Percentiles rank a stretch among this genome's conserved stretches.
phyloP scores from a whole-genome alignment of 2,888 invertebrate species.

The Notocelia uddmanniana region DNA sequence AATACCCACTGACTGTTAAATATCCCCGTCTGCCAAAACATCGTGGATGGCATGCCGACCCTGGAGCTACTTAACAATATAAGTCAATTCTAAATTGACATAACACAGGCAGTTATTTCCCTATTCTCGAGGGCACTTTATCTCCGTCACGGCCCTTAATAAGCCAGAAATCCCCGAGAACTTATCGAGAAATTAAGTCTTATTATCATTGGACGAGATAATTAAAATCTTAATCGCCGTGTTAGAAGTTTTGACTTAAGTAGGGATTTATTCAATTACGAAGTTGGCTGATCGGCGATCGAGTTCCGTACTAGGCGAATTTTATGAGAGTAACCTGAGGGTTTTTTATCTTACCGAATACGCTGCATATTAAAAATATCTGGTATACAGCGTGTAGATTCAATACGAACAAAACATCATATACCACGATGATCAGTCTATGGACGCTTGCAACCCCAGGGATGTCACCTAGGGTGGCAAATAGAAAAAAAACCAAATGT shows the following conservation, averaged over 20 bases:
- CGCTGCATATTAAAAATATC: no score
- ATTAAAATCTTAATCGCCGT: constrained; percentile 41
- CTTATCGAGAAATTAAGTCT: constrained; percentile 39
- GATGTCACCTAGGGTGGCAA: no score
- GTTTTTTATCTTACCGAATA: no score
- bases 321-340: not conserved
- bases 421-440: no score
- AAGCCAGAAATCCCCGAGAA: constrained; percentile 23
- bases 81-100: not conserved
- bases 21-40: no score
- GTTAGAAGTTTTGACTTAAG: constrained; percentile 36
- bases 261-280: constrained; percentile 37
- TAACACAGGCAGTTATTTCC: not conserved
- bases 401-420: no score
- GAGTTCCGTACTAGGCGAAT: not conserved
- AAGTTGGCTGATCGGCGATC: constrained; percentile 19
- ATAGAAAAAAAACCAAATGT: no score
- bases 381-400: no score
- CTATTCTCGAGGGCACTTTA: constrained; percentile 13
- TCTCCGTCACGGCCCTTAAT: constrained; percentile 9
- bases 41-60: no score
- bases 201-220: constrained; percentile 41
- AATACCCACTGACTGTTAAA: no score
- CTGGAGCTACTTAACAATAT: not conserved
- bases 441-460: no score